Conservation (phyloP, 2,797 vertebrate species). For the Microctenopoma lineatum region DNA sequence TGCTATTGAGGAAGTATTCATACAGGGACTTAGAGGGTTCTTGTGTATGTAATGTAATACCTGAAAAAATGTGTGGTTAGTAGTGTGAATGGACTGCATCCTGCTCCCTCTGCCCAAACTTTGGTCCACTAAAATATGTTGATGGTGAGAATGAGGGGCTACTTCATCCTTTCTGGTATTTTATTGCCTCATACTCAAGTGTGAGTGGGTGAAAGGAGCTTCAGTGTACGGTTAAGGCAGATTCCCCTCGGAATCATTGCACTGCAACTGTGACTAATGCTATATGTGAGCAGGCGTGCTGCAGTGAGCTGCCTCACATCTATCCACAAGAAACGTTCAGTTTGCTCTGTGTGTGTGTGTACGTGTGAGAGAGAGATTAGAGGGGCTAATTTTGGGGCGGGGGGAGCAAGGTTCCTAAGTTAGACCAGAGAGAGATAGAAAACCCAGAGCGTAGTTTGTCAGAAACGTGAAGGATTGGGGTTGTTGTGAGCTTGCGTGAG, state of each 20-base stretch:
- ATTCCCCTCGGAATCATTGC: conserved; percentile 69
- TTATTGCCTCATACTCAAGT: conserved; percentile 41
- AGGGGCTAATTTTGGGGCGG: conserved; percentile 8
- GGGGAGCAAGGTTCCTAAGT: background rate
- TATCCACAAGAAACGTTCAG: conserved; percentile 40
- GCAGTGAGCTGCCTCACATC: conserved; percentile 75
- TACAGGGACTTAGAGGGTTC: conserved; percentile 9
- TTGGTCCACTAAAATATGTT: conserved; percentile 51
- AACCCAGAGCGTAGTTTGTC: conserved; percentile 65
- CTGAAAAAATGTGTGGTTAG: conserved; percentile 12
- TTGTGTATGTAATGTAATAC: conserved; percentile 2
- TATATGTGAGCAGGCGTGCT: conserved; percentile 75
- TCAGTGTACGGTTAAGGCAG: conserved; percentile 61
- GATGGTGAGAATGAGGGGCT: conserved; percentile 47
- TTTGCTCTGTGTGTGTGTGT: conserved; percentile 30
- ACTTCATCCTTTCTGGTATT: conserved; percentile 35
- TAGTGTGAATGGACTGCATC: conserved; percentile 23
- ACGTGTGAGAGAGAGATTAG: conserved; percentile 9
- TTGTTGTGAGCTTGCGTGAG: conserved; percentile 58
- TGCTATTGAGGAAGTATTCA: conserved; percentile 1
- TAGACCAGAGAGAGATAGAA: conserved; percentile 35
- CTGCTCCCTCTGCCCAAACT: conserved; percentile 46
- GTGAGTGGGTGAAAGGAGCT: conserved; percentile 73
- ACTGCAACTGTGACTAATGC: conserved; percentile 80
- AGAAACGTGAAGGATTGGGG: conserved; percentile 48